A percentile compares a stretch with the other conserved stretches of the same genome.
Conservation (phyloP, 2,113 vertebrate species). For the Aplodontia rufa region DNA sequence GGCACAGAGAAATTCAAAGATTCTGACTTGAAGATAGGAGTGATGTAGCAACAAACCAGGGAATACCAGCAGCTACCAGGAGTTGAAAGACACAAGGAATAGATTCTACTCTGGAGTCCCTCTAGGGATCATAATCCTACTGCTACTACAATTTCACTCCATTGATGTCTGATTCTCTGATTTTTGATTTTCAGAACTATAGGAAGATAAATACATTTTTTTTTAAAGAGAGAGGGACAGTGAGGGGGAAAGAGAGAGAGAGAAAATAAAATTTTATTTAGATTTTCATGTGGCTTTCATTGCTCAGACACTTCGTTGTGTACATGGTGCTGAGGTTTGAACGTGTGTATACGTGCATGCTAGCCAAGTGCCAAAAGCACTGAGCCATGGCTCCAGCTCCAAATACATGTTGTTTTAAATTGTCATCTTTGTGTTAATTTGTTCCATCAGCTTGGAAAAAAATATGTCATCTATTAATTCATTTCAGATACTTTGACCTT, state of each 20-base stretch:
- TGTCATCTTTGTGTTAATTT: neutral
- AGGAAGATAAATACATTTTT: neutral
- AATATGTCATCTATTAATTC: neutral
- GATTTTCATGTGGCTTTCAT: too few species aligned
- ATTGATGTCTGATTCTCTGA: neutral
- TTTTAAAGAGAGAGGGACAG: too few species aligned
- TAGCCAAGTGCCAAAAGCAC: too few species aligned
- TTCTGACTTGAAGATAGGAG: neutral
- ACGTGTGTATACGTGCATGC: too few species aligned
- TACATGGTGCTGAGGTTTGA: too few species aligned
- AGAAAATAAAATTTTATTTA: too few species aligned
- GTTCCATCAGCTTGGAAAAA: neutral
- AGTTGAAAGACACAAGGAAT: neutral
- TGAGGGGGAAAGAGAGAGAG: too few species aligned
- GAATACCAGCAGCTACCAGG: too few species aligned
- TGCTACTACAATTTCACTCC: neutral
- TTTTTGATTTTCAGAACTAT: neutral
- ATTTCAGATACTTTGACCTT: neutral
- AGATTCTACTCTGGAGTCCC: accelerated
- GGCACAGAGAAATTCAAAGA: neutral
- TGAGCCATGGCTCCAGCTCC: too few species aligned
- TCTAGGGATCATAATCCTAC: neutral
- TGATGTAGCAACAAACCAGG: neutral
- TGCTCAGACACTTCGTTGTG: too few species aligned
- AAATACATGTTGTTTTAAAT: too few species aligned